Evolutionary conservation across 2,113 vertebrate species (phyloP).

Genomic region (Scophthalmus maximus): DNA sequence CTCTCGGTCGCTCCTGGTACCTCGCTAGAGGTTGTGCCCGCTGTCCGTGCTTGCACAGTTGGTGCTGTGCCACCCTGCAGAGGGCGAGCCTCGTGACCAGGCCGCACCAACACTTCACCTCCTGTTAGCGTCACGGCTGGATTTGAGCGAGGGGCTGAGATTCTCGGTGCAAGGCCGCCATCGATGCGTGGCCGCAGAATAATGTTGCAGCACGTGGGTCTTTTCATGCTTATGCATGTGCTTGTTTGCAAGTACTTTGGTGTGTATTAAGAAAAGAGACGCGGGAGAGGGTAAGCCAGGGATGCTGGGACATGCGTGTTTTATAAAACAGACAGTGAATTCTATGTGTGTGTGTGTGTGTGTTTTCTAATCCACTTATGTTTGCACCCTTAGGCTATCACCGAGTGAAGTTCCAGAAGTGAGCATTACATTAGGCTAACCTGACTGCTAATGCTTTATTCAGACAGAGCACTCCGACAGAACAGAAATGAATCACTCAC

Average conservation of each 20-base stretch:
- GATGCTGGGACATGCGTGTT: conserved; percentile 11
- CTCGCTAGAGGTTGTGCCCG: conserved; percentile 47
- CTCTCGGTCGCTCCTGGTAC: conserved; percentile 22
- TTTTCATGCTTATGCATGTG: conserved; percentile 33
- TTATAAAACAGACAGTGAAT: conserved; percentile 47
- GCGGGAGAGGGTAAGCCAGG: conserved; percentile 1
- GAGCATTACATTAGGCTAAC: conserved; percentile 64
- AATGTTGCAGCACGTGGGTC: conserved; percentile 15
- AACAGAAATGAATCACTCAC: conserved; percentile 55
- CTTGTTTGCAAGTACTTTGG: conserved; percentile 19
- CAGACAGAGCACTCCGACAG: conserved; percentile 30
- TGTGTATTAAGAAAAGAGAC: neutral
- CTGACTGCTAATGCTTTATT: conserved; percentile 62
- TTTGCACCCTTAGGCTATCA: conserved; percentile 62
- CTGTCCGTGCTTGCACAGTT: conserved; percentile 6
- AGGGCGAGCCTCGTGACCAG: conserved; percentile 8
- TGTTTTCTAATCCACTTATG: conserved; percentile 66
- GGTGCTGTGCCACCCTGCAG: conserved; percentile 33
- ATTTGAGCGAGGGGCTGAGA: conserved; percentile 17
- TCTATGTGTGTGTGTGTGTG: conserved; percentile 16
- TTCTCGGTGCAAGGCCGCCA: neutral
- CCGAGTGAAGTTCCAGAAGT: conserved; percentile 56
- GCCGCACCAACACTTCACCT: conserved; percentile 27
- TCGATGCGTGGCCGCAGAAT: neutral
- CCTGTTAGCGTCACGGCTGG: conserved; percentile 35